Base-by-base conservation (phyloP, 1,140 invertebrate species). In the Uloborus diversus region DNA sequence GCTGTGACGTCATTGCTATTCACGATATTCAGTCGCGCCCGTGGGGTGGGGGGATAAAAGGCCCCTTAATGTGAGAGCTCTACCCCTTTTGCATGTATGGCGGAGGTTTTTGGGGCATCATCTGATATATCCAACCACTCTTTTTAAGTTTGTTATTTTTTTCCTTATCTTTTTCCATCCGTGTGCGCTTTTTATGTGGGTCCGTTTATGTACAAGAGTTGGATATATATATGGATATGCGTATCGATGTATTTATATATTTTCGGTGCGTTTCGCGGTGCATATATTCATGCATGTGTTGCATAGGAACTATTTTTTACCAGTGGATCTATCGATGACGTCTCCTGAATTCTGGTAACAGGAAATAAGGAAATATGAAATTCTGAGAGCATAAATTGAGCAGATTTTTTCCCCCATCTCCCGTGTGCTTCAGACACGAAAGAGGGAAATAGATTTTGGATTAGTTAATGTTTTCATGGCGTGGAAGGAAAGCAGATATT, bases 1-100 rank as follows among this genome's bases (percentile, higher is more conserved):
- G 73, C 73, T 78, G 73, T 78, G 73, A 78, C 73, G 73, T 78
- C 73, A 78, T 78, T 78, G 61, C 61, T 78, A 78, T 78, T 78
- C 73, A 78, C 73, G 73, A 78, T 78, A 78, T 78, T 78, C 73
- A 78, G 73, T 78, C 62, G 70, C 70, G 35, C 27, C 25, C 7
- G 35, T 30, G 28, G 32, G 64, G 33, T n/a, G 28, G 27, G 49
- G 17, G 42, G n/a, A 32, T 27, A 35, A 57, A 57, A 70, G 68
- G 9, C 33, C 56, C 71, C 57, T 64, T 75, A 75, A 75, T 75
- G 71, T 42, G 27, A 51, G 32, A 51, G 35, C 69, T 25, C 57
- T n/a, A 32, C 53, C 49, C 59, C 27, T 66, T 78, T 78, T 78
- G 62, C 73, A 78, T 78, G 73, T 78, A 78, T 73, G 70, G 33